Evolutionary conservation across 2,113 vertebrate species (phyloP), one percentile per base, ranked within the genome.

Genomic region (Thamnophis sirtalis): DNA sequence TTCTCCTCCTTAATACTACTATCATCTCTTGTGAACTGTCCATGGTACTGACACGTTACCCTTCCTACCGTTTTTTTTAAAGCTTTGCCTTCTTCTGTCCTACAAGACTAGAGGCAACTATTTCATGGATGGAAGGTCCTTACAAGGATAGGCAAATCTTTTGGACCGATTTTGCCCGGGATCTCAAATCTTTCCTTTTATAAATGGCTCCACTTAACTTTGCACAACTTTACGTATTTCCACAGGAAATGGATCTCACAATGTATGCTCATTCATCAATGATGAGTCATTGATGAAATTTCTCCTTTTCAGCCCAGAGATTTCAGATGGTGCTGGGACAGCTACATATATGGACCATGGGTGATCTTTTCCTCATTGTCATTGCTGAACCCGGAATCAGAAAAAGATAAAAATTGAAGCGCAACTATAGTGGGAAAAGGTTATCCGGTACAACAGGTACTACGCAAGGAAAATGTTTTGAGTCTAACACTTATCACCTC

Each of bases 21-120:
- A 49, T 48, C 43, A 84, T 43, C 68, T 33, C 53, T 8, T 50
- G 19, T 89, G 91, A 92, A 89, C 91, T 92, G 87, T 92, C 91
- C 91, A 89, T 92, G 87, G 91, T 92, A 21, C 91, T 92, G 91
- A 89, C 43, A 92, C 33, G 5, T 55, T 55, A 48, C 33, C 51
- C 2, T 17, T 68, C 33, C 22, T 26, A 63, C 26, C 4, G 3
- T 8, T 26, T 55, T 93, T 63, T 43, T 43, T 43, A 43, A n/a
- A 87, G 68, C 9, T 80, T 63, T 50, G 55, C 43, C 1, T 63
- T 87, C 86, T 87, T n/a, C 49, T 53, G 22, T 26, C 8, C 58
- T 63, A 24, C 92, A 33, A 6, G 28, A 33, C 9, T 38, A 87
- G 60, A 26, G 1, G 5, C 50, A 87, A 19, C n/a, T 89, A 48